Percentiles rank a stretch among this genome's conserved stretches.
Conservation (phyloP, 1,140 invertebrate genomes). For the Oscheius sp. region DNA sequence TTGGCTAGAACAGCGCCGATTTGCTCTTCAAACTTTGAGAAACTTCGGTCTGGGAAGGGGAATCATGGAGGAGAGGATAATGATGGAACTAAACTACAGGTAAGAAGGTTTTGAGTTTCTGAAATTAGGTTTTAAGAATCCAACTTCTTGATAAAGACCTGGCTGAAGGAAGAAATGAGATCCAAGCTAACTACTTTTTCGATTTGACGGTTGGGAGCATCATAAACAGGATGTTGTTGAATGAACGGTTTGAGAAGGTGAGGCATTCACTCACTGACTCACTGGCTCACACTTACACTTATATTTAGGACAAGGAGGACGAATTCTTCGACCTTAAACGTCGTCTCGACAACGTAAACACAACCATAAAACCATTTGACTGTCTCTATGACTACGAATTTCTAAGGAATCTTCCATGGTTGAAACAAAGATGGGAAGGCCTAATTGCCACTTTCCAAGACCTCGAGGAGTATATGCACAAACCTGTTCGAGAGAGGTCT, state of each 20-base stretch:
- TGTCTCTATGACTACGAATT: too few species aligned
- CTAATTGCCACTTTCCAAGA: too few species aligned
- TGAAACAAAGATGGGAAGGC: too few species aligned
- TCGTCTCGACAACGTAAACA: too few species aligned
- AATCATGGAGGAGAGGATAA: conserved; percentile 65
- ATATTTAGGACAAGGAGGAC: conserved; percentile 16
- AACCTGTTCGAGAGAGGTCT: too few species aligned
- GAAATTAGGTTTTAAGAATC: background rate
- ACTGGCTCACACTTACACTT: too few species aligned
- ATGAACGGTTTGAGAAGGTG: conserved; percentile 7
- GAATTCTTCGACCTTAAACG: conserved; percentile 18
- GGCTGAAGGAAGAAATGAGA: conserved; percentile 17
- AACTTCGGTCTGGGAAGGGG: conserved; percentile 73
- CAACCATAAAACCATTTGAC: too few species aligned
- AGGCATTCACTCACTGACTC: background rate
- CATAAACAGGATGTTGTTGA: conserved; percentile 29
- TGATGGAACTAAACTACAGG: conserved; percentile 60
- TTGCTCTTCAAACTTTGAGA: conserved; percentile 72
- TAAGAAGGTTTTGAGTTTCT: background rate
- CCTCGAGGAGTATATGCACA: too few species aligned
- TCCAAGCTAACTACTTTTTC: conserved; percentile 18
- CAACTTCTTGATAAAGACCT: conserved; percentile 32
- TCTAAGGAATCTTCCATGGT: too few species aligned
- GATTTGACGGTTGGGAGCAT: conserved; percentile 28
- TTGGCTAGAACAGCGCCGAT: conserved; percentile 79